Base-by-base conservation (phyloP, 53 echinoderm and acorn worm species). In the Luidia sarsii region DNA sequence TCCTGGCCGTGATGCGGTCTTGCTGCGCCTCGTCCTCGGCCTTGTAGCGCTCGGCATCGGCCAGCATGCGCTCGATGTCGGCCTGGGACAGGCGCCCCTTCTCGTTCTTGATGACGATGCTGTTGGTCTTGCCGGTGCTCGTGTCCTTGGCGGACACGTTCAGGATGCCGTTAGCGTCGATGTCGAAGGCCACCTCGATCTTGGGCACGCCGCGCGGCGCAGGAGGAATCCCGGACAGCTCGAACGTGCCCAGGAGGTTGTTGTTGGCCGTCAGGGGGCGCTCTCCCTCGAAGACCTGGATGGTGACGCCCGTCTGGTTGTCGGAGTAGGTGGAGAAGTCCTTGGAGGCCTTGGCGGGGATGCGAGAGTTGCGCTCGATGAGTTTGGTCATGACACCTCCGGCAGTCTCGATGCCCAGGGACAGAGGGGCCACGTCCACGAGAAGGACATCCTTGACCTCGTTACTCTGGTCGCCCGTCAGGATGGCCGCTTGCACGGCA, bases 401-500 rank as follows among this genome's bases (percentile, higher is more conserved):
- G 16, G 93, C 91, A 0, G n/a, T n/a, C n/a, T n/a, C n/a, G n/a
- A n/a, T n/a, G n/a, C n/a, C n/a, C n/a, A n/a, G n/a, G n/a, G n/a
- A 92, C 45, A 92, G 64, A 9, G 95, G 95, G 0, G 97, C 91
- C 19, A 93, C 93, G 52, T 93, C 91, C 5, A 93, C 97, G 25
- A 93, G 63, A 7, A 93, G 87, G 21, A 93, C 84, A 45, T 97
- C 93, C 65, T 93, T 93, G 1, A 93, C 93, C 37, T 83, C 93
- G 4, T 79, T 80, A 52, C 89, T 93, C 34, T 97, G 75, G n/a
- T 91, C 93, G 4, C 97, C 97, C 4, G 95, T 89, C 41, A 95
- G 82, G 70, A 95, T 95, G 45, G 95, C 95, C n/a, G 95, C 95
- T 69, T 95, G 95, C 5, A 95, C 90, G 13, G 95, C 95, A 14